Percentiles rank a stretch among this genome's conserved stretches.
Conservation (phyloP, 2,113 vertebrate genomes). For the Pontoporia blainvillei region DNA sequence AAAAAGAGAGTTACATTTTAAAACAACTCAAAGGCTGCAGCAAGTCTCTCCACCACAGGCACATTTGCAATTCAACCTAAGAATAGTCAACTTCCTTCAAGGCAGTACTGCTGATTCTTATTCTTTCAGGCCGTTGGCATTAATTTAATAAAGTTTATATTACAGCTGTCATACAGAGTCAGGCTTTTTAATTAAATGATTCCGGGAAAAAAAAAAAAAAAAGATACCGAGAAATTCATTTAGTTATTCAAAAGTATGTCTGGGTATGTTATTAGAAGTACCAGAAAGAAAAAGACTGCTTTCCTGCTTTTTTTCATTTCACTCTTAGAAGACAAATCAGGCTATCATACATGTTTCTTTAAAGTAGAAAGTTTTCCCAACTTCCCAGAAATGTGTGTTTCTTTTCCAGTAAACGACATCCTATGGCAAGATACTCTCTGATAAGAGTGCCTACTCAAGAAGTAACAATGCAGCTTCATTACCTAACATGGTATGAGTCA, state of each 20-base stretch:
- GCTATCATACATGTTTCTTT: background rate
- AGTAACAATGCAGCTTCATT: background rate
- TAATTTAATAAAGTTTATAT: constrained; percentile 56
- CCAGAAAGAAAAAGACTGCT: background rate
- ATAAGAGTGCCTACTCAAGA: background rate
- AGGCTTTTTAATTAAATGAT: constrained; percentile 70
- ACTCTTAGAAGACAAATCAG: constrained; percentile 14
- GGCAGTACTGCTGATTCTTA: constrained; percentile 54
- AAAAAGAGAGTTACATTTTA: constrained; percentile 55
- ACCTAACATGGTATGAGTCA: background rate
- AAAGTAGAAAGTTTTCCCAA: background rate
- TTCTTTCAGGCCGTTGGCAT: constrained; percentile 56
- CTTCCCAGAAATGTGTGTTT: background rate
- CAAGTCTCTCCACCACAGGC: constrained; percentile 35
- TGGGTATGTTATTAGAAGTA: background rate
- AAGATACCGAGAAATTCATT: constrained; percentile 65
- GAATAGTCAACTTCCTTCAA: constrained; percentile 51
- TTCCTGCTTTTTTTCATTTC: constrained; percentile 24
- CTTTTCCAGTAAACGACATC: background rate
- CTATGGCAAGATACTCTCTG: background rate
- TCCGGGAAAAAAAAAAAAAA: background rate
- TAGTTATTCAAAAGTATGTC: constrained; percentile 57
- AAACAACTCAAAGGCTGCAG: constrained; percentile 56
- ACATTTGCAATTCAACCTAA: constrained; percentile 55
- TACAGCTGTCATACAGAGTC: constrained; percentile 54